Evolutionary conservation across 2,113 vertebrate genomes (phyloP).

Genomic region (Larimichthys crocea): DNA sequence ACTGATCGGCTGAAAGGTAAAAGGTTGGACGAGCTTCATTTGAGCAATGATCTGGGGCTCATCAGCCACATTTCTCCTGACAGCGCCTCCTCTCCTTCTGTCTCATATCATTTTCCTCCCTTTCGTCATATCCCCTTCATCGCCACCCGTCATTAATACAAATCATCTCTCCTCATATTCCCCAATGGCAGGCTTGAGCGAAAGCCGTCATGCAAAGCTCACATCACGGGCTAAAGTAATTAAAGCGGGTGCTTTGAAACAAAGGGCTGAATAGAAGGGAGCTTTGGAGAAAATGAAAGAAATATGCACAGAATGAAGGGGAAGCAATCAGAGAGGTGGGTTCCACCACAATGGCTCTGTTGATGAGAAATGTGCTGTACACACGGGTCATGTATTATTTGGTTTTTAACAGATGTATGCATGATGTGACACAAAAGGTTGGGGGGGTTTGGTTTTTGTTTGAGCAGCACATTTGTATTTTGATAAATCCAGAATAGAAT

Average conservation of each 20-base stretch:
- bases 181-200: slow-evolving; percentile 62
- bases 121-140: slow-evolving; percentile 65
- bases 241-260: slow-evolving; percentile 75
- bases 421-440: slow-evolving; percentile 36
- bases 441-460: slow-evolving; percentile 16
- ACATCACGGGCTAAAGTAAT: slow-evolving; percentile 70
- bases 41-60: slow-evolving; percentile 63
- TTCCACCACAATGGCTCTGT: slow-evolving; percentile 71
- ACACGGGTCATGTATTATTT: slow-evolving; percentile 62
- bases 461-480: slow-evolving; percentile 16
- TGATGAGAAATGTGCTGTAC: slow-evolving; percentile 73
- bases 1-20: slow-evolving; percentile 47
- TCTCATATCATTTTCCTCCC: slow-evolving; percentile 67
- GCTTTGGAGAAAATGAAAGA: slow-evolving; percentile 69
- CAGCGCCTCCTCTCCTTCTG: slow-evolving; percentile 70
- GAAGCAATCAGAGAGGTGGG: slow-evolving; percentile 69
- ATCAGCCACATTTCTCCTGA: slow-evolving; percentile 65
- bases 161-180: slow-evolving; percentile 74
- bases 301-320: slow-evolving; percentile 52
- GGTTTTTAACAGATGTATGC: slow-evolving; percentile 58
- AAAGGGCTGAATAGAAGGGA: slow-evolving; percentile 64
- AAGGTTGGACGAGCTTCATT: slow-evolving; percentile 62
- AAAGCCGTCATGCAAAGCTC: slow-evolving; percentile 71
- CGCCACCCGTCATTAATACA: slow-evolving; percentile 79
- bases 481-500: slow-evolving; percentile 10